Evolutionary conservation across 2,113 vertebrate species (phyloP).

Genomic region (Macaca mulatta): DNA sequence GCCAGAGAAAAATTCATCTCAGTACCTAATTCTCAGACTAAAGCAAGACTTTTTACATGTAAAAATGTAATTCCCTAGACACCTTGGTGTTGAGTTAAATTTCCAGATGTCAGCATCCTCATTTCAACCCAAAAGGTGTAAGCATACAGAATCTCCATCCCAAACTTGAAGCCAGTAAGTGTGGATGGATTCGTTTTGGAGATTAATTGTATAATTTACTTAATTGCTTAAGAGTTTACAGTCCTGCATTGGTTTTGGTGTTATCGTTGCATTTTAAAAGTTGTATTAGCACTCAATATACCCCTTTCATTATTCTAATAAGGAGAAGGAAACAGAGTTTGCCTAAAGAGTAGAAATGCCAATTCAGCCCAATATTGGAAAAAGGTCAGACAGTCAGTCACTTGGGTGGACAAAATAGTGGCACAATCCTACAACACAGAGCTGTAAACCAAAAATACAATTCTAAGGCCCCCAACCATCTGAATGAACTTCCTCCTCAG

Average conservation of each 20-base stretch:
- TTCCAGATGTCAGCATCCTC: background rate
- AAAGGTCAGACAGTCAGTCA: background rate
- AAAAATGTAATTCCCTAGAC: background rate
- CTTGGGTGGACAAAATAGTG: background rate
- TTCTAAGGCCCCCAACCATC: too few relatives aligned
- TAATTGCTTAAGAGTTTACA: background rate
- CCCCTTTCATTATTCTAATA: background rate
- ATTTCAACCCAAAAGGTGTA: background rate
- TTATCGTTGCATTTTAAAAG: background rate
- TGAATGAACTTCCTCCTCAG: too few relatives aligned
- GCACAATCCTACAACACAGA: rapidly evolving
- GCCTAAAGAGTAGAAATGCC: background rate
- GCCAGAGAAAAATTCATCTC: background rate
- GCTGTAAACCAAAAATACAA: too few relatives aligned
- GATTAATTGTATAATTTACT: background rate
- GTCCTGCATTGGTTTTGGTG: background rate
- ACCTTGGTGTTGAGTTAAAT: background rate
- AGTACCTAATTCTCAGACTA: background rate
- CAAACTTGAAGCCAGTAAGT: background rate
- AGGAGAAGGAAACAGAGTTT: background rate
- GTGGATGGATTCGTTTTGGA: background rate
- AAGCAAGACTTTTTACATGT: background rate
- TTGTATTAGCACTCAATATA: background rate
- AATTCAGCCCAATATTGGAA: background rate
- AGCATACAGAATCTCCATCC: rapidly evolving